Evolutionary conservation across 2,888 invertebrate species (phyloP).

Genomic region (Lithodes maja): DNA sequence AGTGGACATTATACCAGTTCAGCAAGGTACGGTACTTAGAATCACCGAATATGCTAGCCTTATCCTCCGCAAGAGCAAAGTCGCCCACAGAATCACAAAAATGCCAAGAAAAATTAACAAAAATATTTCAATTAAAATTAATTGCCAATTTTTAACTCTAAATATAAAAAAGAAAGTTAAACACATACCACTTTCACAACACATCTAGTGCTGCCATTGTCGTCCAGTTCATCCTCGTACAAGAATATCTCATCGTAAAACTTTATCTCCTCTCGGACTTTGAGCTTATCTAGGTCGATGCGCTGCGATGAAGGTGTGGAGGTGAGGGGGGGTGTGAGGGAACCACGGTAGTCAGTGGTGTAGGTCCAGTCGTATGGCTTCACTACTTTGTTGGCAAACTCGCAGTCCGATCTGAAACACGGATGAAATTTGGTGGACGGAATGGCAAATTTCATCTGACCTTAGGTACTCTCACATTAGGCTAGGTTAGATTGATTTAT

Average conservation of each 20-base stretch:
- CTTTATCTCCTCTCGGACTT: slow-evolving; percentile 90
- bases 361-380: slow-evolving; percentile 99
- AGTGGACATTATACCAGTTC: too few relatives aligned
- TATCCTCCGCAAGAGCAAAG: too few relatives aligned
- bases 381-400: slow-evolving; percentile 77
- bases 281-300: slow-evolving; percentile 91
- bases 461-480: too few relatives aligned
- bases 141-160: neutral
- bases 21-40: too few relatives aligned
- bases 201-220: slow-evolving; percentile 94
- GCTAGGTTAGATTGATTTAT: too few relatives aligned
- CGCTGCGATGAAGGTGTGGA: slow-evolving; percentile 80
- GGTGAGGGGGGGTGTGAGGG: slow-evolving; percentile 75
- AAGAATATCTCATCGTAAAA: slow-evolving; percentile 95
- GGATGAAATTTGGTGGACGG: too few relatives aligned
- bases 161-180: neutral
- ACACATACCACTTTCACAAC: slow-evolving; percentile 93
- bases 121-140: too few relatives aligned
- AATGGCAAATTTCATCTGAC: too few relatives aligned
- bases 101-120: too few relatives aligned
- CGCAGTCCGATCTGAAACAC: slow-evolving; percentile 69
- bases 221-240: slow-evolving; percentile 98
- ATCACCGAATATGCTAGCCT: too few relatives aligned
- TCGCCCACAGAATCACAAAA: too few relatives aligned
- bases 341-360: slow-evolving; percentile 92